phyloP scores from a whole-genome alignment of 2,797 vertebrate genomes.

The Sebastes taczanowskii region DNA sequence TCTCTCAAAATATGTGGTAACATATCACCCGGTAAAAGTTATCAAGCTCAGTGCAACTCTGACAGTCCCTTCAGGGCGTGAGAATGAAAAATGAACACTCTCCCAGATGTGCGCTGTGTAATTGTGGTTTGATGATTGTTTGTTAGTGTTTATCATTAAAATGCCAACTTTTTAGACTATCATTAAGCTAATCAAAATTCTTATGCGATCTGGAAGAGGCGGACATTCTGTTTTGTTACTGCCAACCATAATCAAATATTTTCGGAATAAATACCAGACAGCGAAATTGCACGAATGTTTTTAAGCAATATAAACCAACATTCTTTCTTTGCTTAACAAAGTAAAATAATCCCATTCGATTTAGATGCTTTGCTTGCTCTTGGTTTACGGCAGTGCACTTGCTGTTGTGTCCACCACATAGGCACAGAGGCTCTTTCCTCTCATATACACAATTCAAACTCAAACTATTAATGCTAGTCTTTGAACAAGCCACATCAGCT shows the following conservation, averaged over 20 bases:
- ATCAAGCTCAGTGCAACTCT: not conserved
- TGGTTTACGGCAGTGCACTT: not conserved
- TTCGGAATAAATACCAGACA: conserved; percentile 40
- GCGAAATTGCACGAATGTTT: conserved; percentile 30
- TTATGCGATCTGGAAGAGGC: conserved; percentile 43
- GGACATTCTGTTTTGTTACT: conserved; percentile 37
- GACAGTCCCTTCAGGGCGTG: conserved; percentile 39
- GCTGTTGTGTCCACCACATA: not conserved
- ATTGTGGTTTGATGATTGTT: conserved; percentile 60
- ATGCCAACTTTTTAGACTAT: conserved; percentile 64
- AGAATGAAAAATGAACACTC: conserved; percentile 49
- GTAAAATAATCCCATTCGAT: not conserved
- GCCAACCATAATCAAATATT: conserved; percentile 42
- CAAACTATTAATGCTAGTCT: not conserved
- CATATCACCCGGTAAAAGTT: not conserved
- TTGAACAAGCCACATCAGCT: not conserved
- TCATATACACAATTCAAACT: not conserved
- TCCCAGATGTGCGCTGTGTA: conserved; percentile 50
- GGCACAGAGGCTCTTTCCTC: not conserved
- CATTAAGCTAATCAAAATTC: conserved; percentile 70
- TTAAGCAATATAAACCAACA: not conserved
- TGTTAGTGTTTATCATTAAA: conserved; percentile 58
- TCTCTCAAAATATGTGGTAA: not conserved
- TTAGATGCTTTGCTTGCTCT: not conserved
- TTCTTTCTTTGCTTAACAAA: conserved; percentile 19